Evolutionary conservation across 2,888 invertebrate genomes (phyloP), one percentile per base, ranked within the genome.

Genomic region (Caradrina kadenii): DNA sequence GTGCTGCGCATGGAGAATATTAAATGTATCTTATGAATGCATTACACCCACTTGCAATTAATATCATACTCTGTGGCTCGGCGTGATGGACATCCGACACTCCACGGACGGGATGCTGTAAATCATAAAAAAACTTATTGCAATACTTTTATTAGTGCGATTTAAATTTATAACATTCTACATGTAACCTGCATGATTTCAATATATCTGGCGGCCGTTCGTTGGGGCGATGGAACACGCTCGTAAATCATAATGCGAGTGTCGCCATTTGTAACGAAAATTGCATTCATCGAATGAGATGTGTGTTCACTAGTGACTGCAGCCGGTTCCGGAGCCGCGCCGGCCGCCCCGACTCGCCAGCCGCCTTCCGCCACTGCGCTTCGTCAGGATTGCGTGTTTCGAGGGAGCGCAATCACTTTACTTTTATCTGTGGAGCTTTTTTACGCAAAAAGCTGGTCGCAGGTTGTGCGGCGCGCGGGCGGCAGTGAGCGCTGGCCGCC

Each of bases 361-460:
- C 55, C 15, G 65, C 42, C 17, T 11, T 56, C 54, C 26, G 17
- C 64, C 71, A 45, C 63, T 62, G 59, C 74, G 63, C 71, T 13
- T 45, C 45, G 39, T 39, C 39, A 61, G 63, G 68, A 56, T 63
- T 69, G 71, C 61, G 75, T 66, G 82, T 80, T 80, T 84, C 90
- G 92, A 92, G 93, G 91, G 93, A 92, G 90, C 92, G 90, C 85
- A 88, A 89, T 89, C 84, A 87, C 89, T 92, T 91, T 88, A 90
- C 91, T 92, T 91, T 91, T 91, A 90, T 89, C 88, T 86, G 77
- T 76, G 69, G 87, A 90, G 91, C 93, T 92, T 92, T 89, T 92
- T 91, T 87, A 89, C 89, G 92, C 90, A 93, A 93, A 94, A 93
- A 93, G 93, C 92, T 92, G 84, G 76, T 82, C 89, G 90, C 92